Evolutionary conservation across 2,797 vertebrate species (phyloP).

Genomic region (Pygocentrus nattereri): DNA sequence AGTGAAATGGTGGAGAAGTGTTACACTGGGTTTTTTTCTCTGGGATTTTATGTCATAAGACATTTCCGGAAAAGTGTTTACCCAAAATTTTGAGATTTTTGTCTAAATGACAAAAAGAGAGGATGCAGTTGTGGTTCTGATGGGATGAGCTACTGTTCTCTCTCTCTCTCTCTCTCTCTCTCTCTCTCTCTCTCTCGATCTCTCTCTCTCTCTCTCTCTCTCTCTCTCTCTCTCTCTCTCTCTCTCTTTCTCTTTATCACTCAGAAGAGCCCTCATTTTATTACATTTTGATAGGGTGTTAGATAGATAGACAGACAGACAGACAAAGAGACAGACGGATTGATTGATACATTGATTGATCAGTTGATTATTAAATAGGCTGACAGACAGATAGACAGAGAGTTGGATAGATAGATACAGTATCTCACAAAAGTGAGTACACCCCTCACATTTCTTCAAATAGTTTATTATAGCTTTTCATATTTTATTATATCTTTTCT

Average conservation of each 20-base stretch:
- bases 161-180: too few species aligned
- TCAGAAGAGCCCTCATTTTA: too few species aligned
- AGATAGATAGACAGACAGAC: background rate
- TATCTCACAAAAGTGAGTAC: too few species aligned
- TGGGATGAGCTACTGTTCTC: background rate
- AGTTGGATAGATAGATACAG: too few species aligned
- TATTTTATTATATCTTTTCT: too few species aligned
- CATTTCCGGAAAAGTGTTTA: conserved; percentile 47
- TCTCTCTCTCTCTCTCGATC: too few species aligned
- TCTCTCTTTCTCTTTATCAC: too few species aligned
- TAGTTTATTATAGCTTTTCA: too few species aligned
- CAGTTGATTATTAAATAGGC: background rate
- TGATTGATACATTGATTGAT: background rate
- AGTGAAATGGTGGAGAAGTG: conserved; percentile 8
- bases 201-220: too few species aligned
- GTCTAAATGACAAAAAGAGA: background rate
- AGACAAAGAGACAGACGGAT: conserved; percentile 3
- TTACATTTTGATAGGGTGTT: background rate
- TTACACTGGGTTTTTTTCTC: conserved; percentile 37
- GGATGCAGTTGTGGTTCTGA: background rate
- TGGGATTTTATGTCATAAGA: conserved; percentile 54
- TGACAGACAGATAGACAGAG: background rate
- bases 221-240: too few species aligned
- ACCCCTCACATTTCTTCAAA: too few species aligned
- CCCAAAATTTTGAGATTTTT: conserved; percentile 49